Evolutionary conservation across 2,797 vertebrate species (phyloP).

Genomic region (Eupleurogrammus muticus): DNA sequence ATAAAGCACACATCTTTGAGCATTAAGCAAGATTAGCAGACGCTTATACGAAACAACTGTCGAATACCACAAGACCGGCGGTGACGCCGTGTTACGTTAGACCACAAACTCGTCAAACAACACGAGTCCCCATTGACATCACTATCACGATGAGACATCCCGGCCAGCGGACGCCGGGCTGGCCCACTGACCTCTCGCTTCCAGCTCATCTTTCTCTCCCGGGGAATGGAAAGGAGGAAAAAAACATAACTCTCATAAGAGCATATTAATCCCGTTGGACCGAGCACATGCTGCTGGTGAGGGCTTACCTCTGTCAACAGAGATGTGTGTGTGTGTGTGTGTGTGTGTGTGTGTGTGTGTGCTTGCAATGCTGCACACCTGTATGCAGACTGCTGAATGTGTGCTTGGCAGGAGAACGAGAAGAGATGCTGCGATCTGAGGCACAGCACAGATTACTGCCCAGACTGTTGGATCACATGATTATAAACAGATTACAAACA

Average conservation of each 20-base stretch:
- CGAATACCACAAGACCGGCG: slow-evolving; percentile 32
- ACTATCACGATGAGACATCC: slow-evolving; percentile 53
- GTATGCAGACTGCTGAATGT: slow-evolving; percentile 9
- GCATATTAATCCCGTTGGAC: slow-evolving; percentile 75
- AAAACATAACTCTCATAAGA: slow-evolving; percentile 72
- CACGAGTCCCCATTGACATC: slow-evolving; percentile 54
- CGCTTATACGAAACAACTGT: slow-evolving; percentile 22
- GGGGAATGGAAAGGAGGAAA: slow-evolving; percentile 52
- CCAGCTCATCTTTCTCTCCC: slow-evolving; percentile 70
- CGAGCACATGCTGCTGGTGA: slow-evolving; percentile 53
- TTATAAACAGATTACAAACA: background rate
- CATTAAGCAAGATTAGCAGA: too few species aligned
- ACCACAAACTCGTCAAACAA: slow-evolving; percentile 48
- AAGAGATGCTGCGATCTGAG: background rate
- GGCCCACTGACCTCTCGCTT: slow-evolving; percentile 72
- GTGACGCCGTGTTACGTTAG: slow-evolving; percentile 28
- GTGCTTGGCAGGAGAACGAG: background rate
- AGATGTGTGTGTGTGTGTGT: too few species aligned
- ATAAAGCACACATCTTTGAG: background rate
- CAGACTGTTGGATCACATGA: background rate
- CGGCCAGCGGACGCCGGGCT: slow-evolving; percentile 58
- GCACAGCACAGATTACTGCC: background rate
- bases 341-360: too few species aligned
- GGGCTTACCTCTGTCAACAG: slow-evolving; percentile 67
- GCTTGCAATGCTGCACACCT: slow-evolving; percentile 52